Evolutionary conservation across 2,888 invertebrate species (phyloP).

Genomic region (Melanchra persicariae): DNA sequence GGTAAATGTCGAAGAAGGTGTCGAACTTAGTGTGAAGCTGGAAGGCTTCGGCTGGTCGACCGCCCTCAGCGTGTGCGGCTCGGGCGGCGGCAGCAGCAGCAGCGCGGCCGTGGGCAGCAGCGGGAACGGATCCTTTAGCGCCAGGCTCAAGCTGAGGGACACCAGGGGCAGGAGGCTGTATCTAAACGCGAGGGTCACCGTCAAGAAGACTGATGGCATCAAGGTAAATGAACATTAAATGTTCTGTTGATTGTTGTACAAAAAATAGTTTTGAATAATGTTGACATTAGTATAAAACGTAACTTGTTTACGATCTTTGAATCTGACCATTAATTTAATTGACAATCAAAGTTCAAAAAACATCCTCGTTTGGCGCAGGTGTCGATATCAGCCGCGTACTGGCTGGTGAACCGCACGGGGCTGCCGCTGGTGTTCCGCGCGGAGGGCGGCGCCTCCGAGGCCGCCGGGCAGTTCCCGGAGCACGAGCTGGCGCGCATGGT

Average conservation of each 20-base stretch:
- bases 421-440: constrained; percentile 98
- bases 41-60: constrained; percentile 96
- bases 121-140: constrained; percentile 90
- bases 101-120: constrained; percentile 57
- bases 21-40: constrained; percentile 94
- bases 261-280: no score
- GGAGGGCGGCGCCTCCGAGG: constrained; percentile 94
- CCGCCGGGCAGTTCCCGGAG: constrained; percentile 98
- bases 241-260: neutral
- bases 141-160: constrained; percentile 94
- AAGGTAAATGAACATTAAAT: constrained; percentile 81
- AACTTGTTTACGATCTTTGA: no score
- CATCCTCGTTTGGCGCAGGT: constrained; percentile 85
- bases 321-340: neutral
- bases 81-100: constrained; percentile 88
- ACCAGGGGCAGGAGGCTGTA: constrained; percentile 93
- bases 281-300: no score
- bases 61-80: constrained; percentile 89
- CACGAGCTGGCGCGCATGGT: constrained; percentile 98
- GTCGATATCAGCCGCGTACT: constrained; percentile 96
- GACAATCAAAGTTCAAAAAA: neutral
- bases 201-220: constrained; percentile 83
- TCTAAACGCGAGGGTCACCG: constrained; percentile 92
- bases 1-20: constrained; percentile 93
- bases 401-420: constrained; percentile 99